phyloP scores from a whole-genome alignment of 2,888 invertebrate species.

The Panzeria rudis region DNA sequence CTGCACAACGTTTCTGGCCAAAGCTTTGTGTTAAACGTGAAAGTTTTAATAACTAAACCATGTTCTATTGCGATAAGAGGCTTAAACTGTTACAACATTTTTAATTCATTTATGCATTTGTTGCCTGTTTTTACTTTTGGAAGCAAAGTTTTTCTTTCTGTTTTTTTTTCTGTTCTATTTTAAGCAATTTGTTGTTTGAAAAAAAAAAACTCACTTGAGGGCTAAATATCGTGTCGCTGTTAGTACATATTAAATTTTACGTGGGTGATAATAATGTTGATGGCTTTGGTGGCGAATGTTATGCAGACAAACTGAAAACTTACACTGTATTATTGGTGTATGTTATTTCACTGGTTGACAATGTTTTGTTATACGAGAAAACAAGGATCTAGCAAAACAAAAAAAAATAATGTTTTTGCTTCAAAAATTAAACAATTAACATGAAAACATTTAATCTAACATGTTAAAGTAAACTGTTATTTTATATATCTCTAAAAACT shows the following conservation, averaged over 20 bases:
- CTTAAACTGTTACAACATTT: constrained; percentile 68
- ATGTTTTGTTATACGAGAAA: constrained; percentile 10
- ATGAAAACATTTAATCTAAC: background rate
- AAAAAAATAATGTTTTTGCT: background rate
- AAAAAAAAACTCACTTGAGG: background rate
- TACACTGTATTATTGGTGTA: background rate
- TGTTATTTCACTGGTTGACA: constrained; percentile 3
- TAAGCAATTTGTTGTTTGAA: constrained; percentile 33
- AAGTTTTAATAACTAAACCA: constrained; percentile 68
- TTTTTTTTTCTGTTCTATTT: constrained; percentile 13
- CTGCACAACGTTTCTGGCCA: constrained; percentile 9
- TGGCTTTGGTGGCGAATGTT: background rate
- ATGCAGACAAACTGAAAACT: constrained; percentile 11
- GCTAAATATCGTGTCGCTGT: background rate
- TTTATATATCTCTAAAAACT: background rate
- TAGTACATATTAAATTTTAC: background rate
- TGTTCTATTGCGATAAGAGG: constrained; percentile 69
- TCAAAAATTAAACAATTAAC: background rate
- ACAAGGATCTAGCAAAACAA: background rate
- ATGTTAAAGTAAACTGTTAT: background rate
- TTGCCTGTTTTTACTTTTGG: constrained; percentile 10
- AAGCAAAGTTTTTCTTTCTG: background rate
- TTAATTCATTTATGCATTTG: constrained; percentile 41
- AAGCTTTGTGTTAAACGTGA: constrained; percentile 56
- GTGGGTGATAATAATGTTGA: background rate